Evolutionary conservation across 35 echinoderm and acorn worm species (phyloP).

Genomic region (Eucidaris tribuloides): DNA sequence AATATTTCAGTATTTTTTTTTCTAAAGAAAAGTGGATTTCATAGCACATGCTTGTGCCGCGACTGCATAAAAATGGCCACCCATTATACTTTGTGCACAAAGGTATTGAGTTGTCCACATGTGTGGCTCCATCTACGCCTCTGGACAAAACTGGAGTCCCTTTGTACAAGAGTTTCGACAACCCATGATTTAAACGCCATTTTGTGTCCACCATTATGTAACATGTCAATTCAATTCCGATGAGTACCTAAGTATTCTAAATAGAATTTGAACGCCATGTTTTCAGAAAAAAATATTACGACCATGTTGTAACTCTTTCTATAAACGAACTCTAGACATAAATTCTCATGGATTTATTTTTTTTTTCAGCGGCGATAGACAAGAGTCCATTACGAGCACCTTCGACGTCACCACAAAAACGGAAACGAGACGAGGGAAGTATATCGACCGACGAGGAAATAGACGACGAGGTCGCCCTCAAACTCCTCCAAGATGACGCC

Average conservation of each 20-base stretch:
- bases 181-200: background rate
- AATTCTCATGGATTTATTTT: background rate
- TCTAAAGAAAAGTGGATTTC: too few species aligned
- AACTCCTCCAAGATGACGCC: background rate
- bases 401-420: slow-evolving; percentile 1
- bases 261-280: background rate
- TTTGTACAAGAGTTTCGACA: too few species aligned
- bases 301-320: background rate
- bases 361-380: background rate
- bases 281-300: background rate
- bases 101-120: too few species aligned
- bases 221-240: background rate
- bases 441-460: background rate
- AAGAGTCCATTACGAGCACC: slow-evolving; percentile 6
- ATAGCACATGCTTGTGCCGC: too few species aligned
- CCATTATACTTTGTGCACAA: too few species aligned
- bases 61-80: too few species aligned
- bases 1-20: too few species aligned
- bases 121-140: too few species aligned
- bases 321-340: background rate
- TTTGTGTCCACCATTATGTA: background rate
- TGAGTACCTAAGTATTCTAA: background rate
- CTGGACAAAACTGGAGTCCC: too few species aligned
- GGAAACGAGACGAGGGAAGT: background rate
- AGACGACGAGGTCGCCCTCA: background rate